Evolutionary conservation across 2,888 invertebrate species (phyloP), one percentile per base, ranked within the genome.

Genomic region (Palloptera scutellata): DNA sequence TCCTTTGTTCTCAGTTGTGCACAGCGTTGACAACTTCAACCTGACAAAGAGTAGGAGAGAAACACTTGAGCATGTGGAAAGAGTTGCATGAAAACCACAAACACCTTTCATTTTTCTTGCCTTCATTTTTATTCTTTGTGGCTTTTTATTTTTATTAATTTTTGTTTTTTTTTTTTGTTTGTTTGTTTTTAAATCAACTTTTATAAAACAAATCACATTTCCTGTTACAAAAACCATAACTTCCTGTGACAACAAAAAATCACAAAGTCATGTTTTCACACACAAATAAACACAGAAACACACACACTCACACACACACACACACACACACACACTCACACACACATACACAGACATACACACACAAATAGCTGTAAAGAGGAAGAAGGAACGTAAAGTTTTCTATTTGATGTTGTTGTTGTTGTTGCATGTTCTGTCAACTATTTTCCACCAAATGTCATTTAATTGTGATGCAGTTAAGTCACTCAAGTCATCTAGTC

Each of bases 241-340:
- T 57, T 57, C 57, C 57, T 13, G 57, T 41, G 20, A 40, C n/a
- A 40, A 54, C n/a, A 57, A 57, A 68, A 80, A 79, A 77, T 79
- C 80, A 78, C 74, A 78, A 73, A 81, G 81, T 81, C 81, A 81
- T 75, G 77, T 75, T 78, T 78, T 80, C 78, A 77, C 81, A 81
- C 79, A 78, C 12, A 19, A 12, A 58, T 40, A 13, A 15, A 43
- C 48, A 0, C 48, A n/a, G 10, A 48, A 15, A 30, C 30, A 30
- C 30, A 30, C 30, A 30, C 30, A 30, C 6, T 80, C 78, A 77
- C 81, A 81, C 79, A 78, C 12, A 19, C 4, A 58, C n/a, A 13
- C 8, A 43, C 48, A 0, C 48, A n/a, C 30, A 30, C 30, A 30
- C 30, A 30, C 30, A 30, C 6, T 80, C 78, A 77, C 81, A 81